Base-by-base conservation (phyloP, 1,140 invertebrate species). In the Gyrodactylus bullatarudis region DNA sequence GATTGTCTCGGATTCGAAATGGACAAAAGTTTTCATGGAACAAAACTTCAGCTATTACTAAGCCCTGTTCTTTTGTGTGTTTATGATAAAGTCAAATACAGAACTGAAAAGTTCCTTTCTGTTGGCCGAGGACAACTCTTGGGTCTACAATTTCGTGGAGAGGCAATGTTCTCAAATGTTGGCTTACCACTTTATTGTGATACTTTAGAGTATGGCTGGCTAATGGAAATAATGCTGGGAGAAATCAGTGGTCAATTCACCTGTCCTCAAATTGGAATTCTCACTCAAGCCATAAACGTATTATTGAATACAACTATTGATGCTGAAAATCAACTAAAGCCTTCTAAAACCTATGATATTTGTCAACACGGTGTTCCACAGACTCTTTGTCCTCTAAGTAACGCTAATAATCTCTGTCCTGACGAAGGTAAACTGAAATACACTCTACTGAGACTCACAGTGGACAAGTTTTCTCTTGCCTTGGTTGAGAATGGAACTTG, bases 1-100 rank as follows among this genome's bases (percentile, higher is more conserved):
- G 91, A 95, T 81, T 84, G 89, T 75, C 87, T 95, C 76, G 89
- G 88, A 1, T 94, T 96, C 82, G 92, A 96, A 84, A 89, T 97
- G 88, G 88, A 91, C 76, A 96, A 95, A 79, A 84, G 85, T 8
- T 95, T 87, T 78, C 85, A 85, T 75, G 89, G 94, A 79, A 96
- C 90, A 0, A 87, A 87, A 76, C 82, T 97, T 0, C 92, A 96
- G 78, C 80, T 97, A 0, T 80, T 95, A 0, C 80, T 96, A 0
- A 93, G 89, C 75, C 92, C 92, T 0, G 86, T 89, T 25, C 75
- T 80, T n/a, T 74, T 82, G 23, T 75, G 79, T 69, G 77, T 78
- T 23, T 78, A 77, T 69, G 81, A 82, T 76, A 77, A 74, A 68
- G 68, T 77, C 22, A 74, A 76, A 1, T 21, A n/a, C 1, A 20